Evolutionary conservation across 2,113 vertebrate genomes (phyloP), one percentile per base, ranked within the genome.

Genomic region (Pontoporia blainvillei): DNA sequence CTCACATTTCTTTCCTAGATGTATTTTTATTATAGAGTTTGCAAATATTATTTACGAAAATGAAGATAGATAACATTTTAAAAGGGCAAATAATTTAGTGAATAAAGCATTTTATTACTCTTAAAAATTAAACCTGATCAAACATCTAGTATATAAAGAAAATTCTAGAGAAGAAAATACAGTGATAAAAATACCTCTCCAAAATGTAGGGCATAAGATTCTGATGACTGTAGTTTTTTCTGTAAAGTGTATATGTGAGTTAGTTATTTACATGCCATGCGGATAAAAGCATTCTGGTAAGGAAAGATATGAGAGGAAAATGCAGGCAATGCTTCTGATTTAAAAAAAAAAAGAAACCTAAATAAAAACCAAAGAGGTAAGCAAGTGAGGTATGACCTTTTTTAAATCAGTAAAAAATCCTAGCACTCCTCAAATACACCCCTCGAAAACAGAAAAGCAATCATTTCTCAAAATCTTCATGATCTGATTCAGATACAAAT

Each of bases 21-120:
- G 8, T 78, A 3, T 54, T 81, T 94, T 82, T 72, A 73, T 54
- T 82, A 75, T 72, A 78, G 86, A 94, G 59, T 69, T 25, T 93
- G 17, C 46, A 94, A 95, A 61, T 41, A 62, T n/a, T 84, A 64
- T 49, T 15, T 69, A 75, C 27, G 27, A 87, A 93, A 89, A 94
- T 66, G 27, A 93, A 94, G 31, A 96, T 17, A 44, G 14, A 27
- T 25, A 69, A 6, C 41, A 90, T 94, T 94, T 91, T 94, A 13
- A 83, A 94, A 79, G 49, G 66, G 39, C 21, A 95, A 82, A 66
- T 66, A 90, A 95, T 54, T 94, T 62, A 84, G 44, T 57, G n/a
- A 92, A 34, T 27, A 49, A 87, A 57, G 6, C 5, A 85, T 39
- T 87, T 79, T 61, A 59, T 75, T 82, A 91, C 2, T 29, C 34